phyloP scores from a whole-genome alignment of 2,113 vertebrate species.

The Puffinus mauretanicus region DNA sequence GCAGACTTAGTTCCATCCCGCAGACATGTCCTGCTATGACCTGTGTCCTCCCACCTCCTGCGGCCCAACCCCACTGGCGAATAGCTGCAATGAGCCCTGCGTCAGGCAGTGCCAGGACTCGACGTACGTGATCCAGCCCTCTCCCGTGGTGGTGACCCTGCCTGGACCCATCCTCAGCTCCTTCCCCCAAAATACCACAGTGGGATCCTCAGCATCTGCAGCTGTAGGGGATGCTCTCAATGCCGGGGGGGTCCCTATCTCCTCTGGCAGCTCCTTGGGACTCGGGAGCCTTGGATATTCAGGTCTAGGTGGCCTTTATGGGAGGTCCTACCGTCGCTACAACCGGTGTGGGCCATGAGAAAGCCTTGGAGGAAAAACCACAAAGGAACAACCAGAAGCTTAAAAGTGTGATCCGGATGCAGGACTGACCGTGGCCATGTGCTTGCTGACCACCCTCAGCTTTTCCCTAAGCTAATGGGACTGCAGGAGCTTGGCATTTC shows the following conservation, averaged over 20 bases:
- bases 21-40: slow-evolving; percentile 29
- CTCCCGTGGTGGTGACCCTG: slow-evolving; percentile 28
- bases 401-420: background rate
- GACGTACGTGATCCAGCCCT: background rate
- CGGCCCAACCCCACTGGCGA: background rate
- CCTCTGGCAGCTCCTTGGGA: background rate
- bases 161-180: slow-evolving; percentile 43
- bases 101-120: slow-evolving; percentile 50
- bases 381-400: background rate
- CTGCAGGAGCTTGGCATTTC: background rate
- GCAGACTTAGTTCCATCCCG: fast-evolving
- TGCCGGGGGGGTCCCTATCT: background rate
- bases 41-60: background rate
- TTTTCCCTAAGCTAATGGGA: background rate
- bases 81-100: slow-evolving; percentile 28
- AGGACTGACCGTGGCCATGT: background rate
- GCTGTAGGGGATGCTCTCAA: slow-evolving; percentile 18
- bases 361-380: background rate
- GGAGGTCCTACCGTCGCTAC: slow-evolving; percentile 16
- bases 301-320: background rate
- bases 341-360: slow-evolving; percentile 21
- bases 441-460: background rate
- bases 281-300: background rate
- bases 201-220: slow-evolving; percentile 20
- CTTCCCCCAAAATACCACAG: slow-evolving; percentile 19